phyloP scores from a whole-genome alignment of 2,888 invertebrate species.

The Ryuthela nishihirai region DNA sequence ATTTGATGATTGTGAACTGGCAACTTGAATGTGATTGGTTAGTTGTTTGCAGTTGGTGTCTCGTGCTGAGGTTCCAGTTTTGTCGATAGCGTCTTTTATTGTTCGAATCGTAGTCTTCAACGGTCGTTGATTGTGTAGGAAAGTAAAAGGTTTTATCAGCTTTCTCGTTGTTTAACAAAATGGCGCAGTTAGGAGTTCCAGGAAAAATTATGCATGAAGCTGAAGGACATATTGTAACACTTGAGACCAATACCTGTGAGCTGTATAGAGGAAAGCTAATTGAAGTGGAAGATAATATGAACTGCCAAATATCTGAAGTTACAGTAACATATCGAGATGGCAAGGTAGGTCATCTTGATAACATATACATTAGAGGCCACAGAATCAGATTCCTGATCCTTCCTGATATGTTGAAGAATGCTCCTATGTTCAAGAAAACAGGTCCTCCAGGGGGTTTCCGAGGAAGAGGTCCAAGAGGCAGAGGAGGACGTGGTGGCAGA shows the following conservation, averaged over 20 bases:
- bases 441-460: slow-evolving; percentile 51
- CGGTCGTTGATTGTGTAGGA: no score
- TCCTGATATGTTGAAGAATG: slow-evolving; percentile 94
- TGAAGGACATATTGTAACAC: slow-evolving; percentile 97
- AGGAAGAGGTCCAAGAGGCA: no score
- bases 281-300: slow-evolving; percentile 99
- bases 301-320: slow-evolving; percentile 94
- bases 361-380: slow-evolving; percentile 96
- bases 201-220: slow-evolving; percentile 99
- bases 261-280: slow-evolving; percentile 94
- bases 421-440: slow-evolving; percentile 58
- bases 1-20: no score
- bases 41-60: no score
- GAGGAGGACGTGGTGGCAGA: slow-evolving; percentile 66
- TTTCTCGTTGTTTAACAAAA: no score
- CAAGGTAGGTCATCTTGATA: slow-evolving; percentile 85
- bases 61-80: no score
- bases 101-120: no score
- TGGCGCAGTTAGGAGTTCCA: slow-evolving; percentile 98
- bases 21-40: no score
- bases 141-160: no score
- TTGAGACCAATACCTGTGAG: slow-evolving; percentile 98
- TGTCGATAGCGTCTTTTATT: no score
- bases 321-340: slow-evolving; percentile 95
- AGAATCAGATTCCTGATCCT: slow-evolving; percentile 96